Evolutionary conservation across 64 coral and sea anemone genomes (phyloP).

Genomic region (Actinia tenebrosa): DNA sequence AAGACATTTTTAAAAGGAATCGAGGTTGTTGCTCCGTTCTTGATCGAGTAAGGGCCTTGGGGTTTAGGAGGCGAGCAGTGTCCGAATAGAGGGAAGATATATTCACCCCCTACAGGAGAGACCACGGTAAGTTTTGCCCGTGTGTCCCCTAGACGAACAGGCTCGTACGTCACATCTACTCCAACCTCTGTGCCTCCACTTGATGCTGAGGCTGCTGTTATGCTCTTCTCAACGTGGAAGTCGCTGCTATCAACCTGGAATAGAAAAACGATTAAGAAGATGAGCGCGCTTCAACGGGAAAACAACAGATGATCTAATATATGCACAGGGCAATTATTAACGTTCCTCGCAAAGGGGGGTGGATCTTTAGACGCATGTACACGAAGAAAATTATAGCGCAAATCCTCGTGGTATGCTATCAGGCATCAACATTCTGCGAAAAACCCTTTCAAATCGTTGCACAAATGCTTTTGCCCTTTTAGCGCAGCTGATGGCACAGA

Average conservation of each 20-base stretch:
- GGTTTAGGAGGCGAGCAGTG: slow-evolving; percentile 86
- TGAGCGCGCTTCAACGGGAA: background rate
- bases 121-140: slow-evolving; percentile 62
- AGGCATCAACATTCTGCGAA: too few species aligned
- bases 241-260: slow-evolving; percentile 88
- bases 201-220: slow-evolving; percentile 93
- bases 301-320: background rate
- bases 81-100: slow-evolving; percentile 93
- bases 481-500: too few species aligned
- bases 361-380: too few species aligned
- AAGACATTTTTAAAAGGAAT: slow-evolving; percentile 99
- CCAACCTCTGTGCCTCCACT: slow-evolving; percentile 95
- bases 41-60: slow-evolving; percentile 97
- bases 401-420: too few species aligned
- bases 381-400: too few species aligned
- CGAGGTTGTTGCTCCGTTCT: slow-evolving; percentile 64
- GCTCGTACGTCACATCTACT: slow-evolving; percentile 93
- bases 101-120: slow-evolving; percentile 81
- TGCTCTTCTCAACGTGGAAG: slow-evolving; percentile 91
- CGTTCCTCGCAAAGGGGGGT: too few species aligned
- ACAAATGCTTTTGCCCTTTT: too few species aligned
- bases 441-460: too few species aligned
- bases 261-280: background rate
- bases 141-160: slow-evolving; percentile 74
- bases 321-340: too few species aligned